Conservation (phyloP, 2,888 invertebrate species). For the Nysson spinosus region DNA sequence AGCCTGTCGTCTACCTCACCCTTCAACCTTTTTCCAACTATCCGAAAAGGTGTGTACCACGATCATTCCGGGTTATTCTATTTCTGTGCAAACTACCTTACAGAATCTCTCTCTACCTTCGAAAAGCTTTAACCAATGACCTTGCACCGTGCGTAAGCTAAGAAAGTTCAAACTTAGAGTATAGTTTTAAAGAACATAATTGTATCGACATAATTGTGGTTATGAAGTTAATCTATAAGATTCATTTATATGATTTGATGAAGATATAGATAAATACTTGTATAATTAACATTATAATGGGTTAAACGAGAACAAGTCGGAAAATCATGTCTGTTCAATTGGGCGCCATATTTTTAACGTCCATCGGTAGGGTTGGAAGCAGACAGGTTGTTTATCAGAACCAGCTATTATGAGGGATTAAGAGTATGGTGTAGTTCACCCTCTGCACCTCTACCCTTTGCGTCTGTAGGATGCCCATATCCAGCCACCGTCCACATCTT, state of each 20-base stretch:
- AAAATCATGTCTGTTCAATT: constrained; percentile 23
- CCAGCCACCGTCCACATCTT: constrained; percentile 13
- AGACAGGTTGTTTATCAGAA: constrained; percentile 39
- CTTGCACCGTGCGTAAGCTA: too few species aligned
- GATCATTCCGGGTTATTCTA: constrained; percentile 39
- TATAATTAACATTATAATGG: too few species aligned
- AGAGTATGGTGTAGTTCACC: constrained; percentile 42
- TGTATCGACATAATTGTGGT: too few species aligned
- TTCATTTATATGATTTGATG: too few species aligned
- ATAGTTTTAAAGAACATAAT: too few species aligned
- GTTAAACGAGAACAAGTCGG: constrained; percentile 4
- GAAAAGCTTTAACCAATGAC: too few species aligned
- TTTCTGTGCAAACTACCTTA: constrained; percentile 17
- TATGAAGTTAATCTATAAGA: too few species aligned
- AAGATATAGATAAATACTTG: too few species aligned
- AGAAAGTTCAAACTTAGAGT: too few species aligned
- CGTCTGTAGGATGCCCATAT: neutral
- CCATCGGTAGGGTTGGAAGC: neutral
- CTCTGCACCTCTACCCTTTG: too few species aligned
- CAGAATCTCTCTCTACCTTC: too few species aligned
- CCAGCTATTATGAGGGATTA: constrained; percentile 55
- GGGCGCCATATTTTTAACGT: constrained; percentile 30
- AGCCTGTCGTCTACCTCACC: constrained; percentile 14
- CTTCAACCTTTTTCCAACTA: neutral
- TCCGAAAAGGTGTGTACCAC: constrained; percentile 17